These are phyloP conservation scores for Lampropteryx suffumata DNA, from an alignment of 2,888 invertebrate species.

Conservation along the genomic window DNA sequence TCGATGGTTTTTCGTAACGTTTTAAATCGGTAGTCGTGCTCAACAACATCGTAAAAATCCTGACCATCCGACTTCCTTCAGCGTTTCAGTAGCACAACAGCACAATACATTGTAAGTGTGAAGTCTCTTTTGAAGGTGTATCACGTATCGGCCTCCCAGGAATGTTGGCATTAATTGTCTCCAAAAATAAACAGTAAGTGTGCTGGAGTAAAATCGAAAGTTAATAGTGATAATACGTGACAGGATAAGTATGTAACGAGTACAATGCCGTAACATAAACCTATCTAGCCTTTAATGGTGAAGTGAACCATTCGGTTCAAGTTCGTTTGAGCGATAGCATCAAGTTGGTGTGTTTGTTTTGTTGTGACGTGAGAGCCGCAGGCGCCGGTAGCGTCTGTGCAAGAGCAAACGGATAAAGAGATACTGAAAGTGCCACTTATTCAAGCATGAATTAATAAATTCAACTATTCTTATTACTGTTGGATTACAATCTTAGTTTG, in stretches of 20 bases:
- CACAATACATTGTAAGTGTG: constrained; percentile 34
- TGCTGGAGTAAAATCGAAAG: constrained; percentile 44
- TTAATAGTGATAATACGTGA: constrained; percentile 42
- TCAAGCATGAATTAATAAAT: too few relatives aligned
- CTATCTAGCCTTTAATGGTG: constrained; percentile 46
- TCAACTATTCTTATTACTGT: constrained; percentile 25
- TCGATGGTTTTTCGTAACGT: constrained; percentile 40
- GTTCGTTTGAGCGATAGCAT: constrained; percentile 60
- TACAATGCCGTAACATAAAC: constrained; percentile 29
- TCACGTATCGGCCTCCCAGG: constrained; percentile 50
- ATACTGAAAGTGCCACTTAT: constrained; percentile 33
- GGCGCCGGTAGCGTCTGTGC: constrained; percentile 58
- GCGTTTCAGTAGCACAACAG: constrained; percentile 43
- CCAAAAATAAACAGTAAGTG: constrained; percentile 47
- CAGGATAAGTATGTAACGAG: constrained; percentile 42
- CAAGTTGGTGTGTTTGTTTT: constrained; percentile 65
- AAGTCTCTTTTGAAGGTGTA: constrained; percentile 57
- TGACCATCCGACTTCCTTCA: constrained; percentile 45
- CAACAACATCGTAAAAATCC: constrained; percentile 41
- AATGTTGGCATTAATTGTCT: constrained; percentile 37
- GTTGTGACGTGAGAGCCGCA: constrained; percentile 62
- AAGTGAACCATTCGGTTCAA: constrained; percentile 59
- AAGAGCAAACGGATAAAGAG: constrained; percentile 27
- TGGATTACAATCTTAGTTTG: constrained; percentile 14
- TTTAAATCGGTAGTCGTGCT: constrained; percentile 50